Evolutionary conservation across 2,888 invertebrate genomes (phyloP).

Genomic region (Argyresthia albistria): DNA sequence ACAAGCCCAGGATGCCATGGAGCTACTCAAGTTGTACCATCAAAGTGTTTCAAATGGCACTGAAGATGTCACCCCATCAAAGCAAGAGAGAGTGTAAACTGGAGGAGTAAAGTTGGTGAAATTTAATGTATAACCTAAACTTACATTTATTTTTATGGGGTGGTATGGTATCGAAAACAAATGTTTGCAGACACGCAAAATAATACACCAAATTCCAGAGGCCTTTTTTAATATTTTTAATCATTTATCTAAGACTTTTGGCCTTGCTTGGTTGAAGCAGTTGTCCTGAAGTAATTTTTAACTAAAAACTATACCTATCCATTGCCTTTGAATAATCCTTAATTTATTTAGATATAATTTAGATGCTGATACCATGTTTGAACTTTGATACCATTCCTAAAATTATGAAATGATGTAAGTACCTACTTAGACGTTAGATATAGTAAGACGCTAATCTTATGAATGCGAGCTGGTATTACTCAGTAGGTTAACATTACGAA

Average conservation of each 20-base stretch:
- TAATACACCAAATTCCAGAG: slow-evolving; percentile 48
- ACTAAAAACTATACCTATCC: background rate
- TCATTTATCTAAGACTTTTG: background rate
- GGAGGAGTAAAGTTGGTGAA: background rate
- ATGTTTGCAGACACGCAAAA: slow-evolving; percentile 55
- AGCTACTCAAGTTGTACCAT: slow-evolving; percentile 83
- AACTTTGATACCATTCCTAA: slow-evolving; percentile 1
- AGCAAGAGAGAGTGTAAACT: slow-evolving; percentile 55
- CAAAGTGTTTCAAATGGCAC: slow-evolving; percentile 66
- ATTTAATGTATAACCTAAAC: slow-evolving; percentile 18
- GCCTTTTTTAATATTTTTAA: slow-evolving; percentile 39
- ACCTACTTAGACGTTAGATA: slow-evolving; percentile 16
- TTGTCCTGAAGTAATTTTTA: background rate
- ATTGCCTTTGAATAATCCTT: background rate
- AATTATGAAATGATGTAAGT: slow-evolving; percentile 2
- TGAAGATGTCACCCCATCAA: slow-evolving; percentile 60
- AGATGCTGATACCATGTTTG: background rate
- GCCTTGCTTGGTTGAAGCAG: too few relatives aligned
- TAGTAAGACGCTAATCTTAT: slow-evolving; percentile 60
- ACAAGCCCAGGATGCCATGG: slow-evolving; percentile 90
- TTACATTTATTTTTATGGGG: slow-evolving; percentile 51
- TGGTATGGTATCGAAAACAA: slow-evolving; percentile 45
- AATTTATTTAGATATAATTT: background rate
- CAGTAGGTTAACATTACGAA: too few relatives aligned
- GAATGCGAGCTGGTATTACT: slow-evolving; percentile 59